Evolutionary conservation across 2,797 vertebrate species (phyloP), one percentile per base, ranked within the genome.

Genomic region (Erethizon dorsatum): DNA sequence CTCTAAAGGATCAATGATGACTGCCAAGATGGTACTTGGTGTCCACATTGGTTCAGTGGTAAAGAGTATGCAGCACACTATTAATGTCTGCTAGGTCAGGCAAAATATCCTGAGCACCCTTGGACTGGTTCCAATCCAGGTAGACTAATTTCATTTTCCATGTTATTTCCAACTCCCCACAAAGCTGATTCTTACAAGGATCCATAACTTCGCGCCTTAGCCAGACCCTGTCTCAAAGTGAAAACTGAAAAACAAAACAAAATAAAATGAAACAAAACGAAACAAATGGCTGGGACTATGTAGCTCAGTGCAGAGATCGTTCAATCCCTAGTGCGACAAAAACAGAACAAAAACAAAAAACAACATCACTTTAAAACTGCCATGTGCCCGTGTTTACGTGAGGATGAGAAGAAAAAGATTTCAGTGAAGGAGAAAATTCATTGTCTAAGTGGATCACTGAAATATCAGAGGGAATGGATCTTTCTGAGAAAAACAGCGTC

Each of bases 401-500:
- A 94, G 28, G 52, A 83, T n/a, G 37, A 86, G 71, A 79, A n/a
- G 33, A 52, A 65, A 73, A 61, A 50, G 28, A 37, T 22, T 63
- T 88, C 26, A 61, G 22, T 59, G 83, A 63, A 61, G 45, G 54
- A 57, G 59, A 88, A 93, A 83, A 75, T 56, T 89, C 61, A 79
- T 31, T 22, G 20, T 41, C 52, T 52, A 87, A 79, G 20, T 45
- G 57, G 52, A 67, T 90, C n/a, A 91, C 26, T 75, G 56, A 93
- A 96, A 83, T 80, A 57, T 45, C 47, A 94, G 79, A 87, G 41
- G 20, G 63, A 89, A 77, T 9, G 1, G 80, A 11, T 52, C 33
- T 93, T 86, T 93, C 37, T 94, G 54, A 69, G 41, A 83, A 78
- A 45, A 94, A 52, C 80, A 82, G 73, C 37, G 1, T n/a, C 83